Evolutionary conservation across 2,888 invertebrate genomes (phyloP), one percentile per base, ranked within the genome.

Genomic region (Caenorhabditis panamensis): DNA sequence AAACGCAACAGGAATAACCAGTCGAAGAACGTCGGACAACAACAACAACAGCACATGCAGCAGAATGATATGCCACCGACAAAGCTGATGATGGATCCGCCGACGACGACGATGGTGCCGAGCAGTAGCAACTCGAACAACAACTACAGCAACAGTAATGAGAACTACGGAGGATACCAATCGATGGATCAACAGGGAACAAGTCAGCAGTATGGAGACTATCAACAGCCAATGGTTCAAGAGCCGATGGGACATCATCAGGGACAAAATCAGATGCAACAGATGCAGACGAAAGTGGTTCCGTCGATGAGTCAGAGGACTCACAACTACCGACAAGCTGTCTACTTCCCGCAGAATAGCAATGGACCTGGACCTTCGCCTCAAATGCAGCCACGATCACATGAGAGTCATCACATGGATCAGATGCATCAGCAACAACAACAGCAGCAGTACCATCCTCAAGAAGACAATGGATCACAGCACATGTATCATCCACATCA

Each of bases 21-120:
- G 16, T 1, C 47, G 16, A 59, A 58, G n/a, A 64, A 54, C 24
- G 20, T 18, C 9, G 58, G 61, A 20, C 58, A 78, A 18, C 56
- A 31, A 53, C 31, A 22, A 9, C 58, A 59, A 26, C 44, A 61
- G 53, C 59, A 22, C 9, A 37, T 9, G 4, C 62, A 51, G 5
- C 72, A 68, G 26, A 36, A 58, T 18, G 63, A 73, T 9, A 63
- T 71, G 28, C 54, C 71, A 1, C 56, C 71, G 1, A 20, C 63
- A 8, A 73, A 66, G n/a, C 18, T 64, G 2, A 18, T 73, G 11
- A 73, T 73, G 73, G 73, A 73, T 1, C 73, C 73, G 1, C 73
- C 73, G 47, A 73, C 58, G 49, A 66, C 73, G 31, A 73, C 73
- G 22, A 56, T 73, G 66, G 73, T 73, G 18, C 73, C 73, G 5